phyloP scores from a whole-genome alignment of 2,113 vertebrate genomes.

The Colossoma macropomum region DNA sequence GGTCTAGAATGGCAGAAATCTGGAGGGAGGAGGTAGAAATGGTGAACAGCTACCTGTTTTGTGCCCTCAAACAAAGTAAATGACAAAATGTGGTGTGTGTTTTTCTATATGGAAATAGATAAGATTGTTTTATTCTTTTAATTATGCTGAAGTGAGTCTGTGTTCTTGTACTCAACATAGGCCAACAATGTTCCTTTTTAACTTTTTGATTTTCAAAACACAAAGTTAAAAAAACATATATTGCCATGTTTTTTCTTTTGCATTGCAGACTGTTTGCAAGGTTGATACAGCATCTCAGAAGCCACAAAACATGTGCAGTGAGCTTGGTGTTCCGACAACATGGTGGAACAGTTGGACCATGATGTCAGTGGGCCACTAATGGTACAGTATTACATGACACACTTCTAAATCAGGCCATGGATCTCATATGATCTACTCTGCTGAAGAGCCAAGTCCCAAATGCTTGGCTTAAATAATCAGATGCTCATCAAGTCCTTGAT shows the following conservation, averaged over 20 bases:
- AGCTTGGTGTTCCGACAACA: too few species aligned
- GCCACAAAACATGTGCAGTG: constrained; percentile 5
- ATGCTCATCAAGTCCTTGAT: too few species aligned
- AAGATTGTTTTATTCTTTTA: neutral
- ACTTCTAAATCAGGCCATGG: neutral
- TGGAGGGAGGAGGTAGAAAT: constrained; percentile 24
- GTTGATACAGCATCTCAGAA: neutral
- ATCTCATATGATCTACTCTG: too few species aligned
- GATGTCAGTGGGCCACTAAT: constrained; percentile 15
- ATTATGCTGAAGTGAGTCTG: too few species aligned
- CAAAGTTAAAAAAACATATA: too few species aligned
- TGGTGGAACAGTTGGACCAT: neutral
- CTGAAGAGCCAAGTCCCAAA: too few species aligned
- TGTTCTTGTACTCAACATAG: too few species aligned
- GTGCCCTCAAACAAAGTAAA: constrained; percentile 34
- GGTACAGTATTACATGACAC: constrained; percentile 1
- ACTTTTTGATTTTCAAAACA: too few species aligned
- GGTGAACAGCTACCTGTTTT: constrained; percentile 12
- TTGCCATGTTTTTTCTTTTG: too few species aligned
- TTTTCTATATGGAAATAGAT: neutral
- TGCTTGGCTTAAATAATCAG: too few species aligned
- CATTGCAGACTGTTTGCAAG: too few species aligned
- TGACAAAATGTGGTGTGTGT: constrained; percentile 27
- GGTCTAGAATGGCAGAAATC: too few species aligned
- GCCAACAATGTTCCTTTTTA: neutral